Conservation (phyloP, 53 echinoderm and acorn worm genomes). For the Glandiceps talaboti region DNA sequence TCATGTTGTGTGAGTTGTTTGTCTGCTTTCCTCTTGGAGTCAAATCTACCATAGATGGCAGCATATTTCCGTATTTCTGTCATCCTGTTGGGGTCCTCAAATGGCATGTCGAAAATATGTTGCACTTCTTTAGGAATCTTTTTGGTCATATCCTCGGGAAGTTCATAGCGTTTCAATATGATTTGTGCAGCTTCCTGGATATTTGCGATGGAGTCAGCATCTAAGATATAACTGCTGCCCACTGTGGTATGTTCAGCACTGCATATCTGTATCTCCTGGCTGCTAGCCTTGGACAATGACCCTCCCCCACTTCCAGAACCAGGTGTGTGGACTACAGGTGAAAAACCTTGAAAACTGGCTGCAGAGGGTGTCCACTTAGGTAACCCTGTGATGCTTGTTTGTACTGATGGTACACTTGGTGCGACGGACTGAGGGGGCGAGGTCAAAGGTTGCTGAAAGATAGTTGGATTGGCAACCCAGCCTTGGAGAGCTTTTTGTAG, state of each 20-base stretch:
- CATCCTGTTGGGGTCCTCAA: slow-evolving; percentile 58
- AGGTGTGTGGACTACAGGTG: background rate
- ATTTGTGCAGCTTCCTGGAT: slow-evolving; percentile 8
- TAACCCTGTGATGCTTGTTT: background rate
- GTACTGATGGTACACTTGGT: background rate
- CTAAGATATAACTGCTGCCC: background rate
- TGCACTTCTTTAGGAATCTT: slow-evolving; percentile 47
- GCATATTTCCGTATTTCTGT: slow-evolving; percentile 87
- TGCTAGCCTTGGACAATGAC: background rate
- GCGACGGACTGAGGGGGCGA: background rate
- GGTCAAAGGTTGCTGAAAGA: slow-evolving; percentile 23
- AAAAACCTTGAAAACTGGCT: background rate
- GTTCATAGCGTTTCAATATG: background rate
- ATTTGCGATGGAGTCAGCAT: background rate
- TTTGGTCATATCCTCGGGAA: slow-evolving; percentile 27
- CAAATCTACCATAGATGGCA: slow-evolving; percentile 92
- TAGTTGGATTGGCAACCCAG: slow-evolving; percentile 54
- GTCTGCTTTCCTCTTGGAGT: slow-evolving; percentile 91
- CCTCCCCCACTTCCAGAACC: too few relatives aligned
- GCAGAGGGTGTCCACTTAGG: background rate
- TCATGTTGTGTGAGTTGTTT: slow-evolving; percentile 87
- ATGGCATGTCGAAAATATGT: slow-evolving; percentile 67
- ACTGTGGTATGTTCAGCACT: background rate
- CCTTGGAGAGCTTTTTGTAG: slow-evolving; percentile 89
- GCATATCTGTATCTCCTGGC: background rate